Evolutionary conservation across 2,888 invertebrate species (phyloP).

Genomic region (Petrophora chlorosata): DNA sequence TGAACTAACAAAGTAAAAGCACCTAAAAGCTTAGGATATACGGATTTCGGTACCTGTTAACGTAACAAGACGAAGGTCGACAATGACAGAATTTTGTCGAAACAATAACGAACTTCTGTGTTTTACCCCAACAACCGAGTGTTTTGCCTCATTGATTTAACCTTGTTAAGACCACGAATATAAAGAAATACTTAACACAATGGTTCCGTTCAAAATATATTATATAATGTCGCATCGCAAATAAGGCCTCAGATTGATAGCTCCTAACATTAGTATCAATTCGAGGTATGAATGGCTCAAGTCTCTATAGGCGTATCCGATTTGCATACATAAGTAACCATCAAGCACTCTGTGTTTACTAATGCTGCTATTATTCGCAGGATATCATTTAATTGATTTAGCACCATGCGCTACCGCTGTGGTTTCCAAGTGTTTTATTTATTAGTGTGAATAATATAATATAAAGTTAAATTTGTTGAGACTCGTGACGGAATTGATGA

Average conservation of each 20-base stretch:
- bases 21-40: constrained; percentile 14
- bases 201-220: background rate
- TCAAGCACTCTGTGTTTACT: constrained; percentile 46
- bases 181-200: no score
- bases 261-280: constrained; percentile 20
- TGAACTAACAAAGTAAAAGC: constrained; percentile 24
- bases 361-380: constrained; percentile 41
- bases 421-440: background rate
- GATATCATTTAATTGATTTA: constrained; percentile 35
- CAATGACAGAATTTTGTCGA: constrained; percentile 11
- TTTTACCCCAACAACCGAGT: constrained; percentile 12
- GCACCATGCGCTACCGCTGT: constrained; percentile 27
- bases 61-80: constrained; percentile 17
- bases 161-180: background rate
- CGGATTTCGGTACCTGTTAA: constrained; percentile 14
- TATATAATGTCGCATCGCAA: background rate
- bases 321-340: constrained; percentile 61
- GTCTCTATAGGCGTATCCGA: constrained; percentile 51
- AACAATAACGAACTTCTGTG: constrained; percentile 15
- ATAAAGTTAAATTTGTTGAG: background rate
- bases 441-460: background rate
- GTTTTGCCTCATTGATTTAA: constrained; percentile 1
- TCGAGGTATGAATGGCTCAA: constrained; percentile 44
- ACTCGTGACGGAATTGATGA: background rate
- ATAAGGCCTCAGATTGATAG: constrained; percentile 12